phyloP scores from a whole-genome alignment of 1,140 invertebrate genomes.

The Ceratosolen solmsi region DNA sequence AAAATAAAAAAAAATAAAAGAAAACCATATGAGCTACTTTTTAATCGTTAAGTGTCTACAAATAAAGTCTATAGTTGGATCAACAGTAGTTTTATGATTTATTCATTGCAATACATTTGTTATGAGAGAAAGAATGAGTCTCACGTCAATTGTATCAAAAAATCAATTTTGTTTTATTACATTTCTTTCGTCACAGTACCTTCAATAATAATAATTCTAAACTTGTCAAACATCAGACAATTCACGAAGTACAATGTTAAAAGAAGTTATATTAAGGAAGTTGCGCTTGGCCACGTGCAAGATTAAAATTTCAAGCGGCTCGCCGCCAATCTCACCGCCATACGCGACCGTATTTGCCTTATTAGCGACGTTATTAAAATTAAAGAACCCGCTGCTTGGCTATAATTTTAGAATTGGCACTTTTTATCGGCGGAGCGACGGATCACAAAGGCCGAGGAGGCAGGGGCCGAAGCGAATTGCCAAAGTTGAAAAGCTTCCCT shows the following conservation, averaged over 20 bases:
- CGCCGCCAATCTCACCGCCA: too few species aligned
- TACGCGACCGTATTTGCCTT: too few species aligned
- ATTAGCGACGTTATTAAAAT: too few species aligned
- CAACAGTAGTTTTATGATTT: not conserved
- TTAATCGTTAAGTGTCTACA: not conserved
- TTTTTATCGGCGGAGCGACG: too few species aligned
- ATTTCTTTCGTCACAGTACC: conserved; percentile 7
- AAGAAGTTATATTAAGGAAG: not conserved
- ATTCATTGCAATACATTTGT: conserved; percentile 5
- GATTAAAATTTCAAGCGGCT: too few species aligned
- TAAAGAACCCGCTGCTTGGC: too few species aligned
- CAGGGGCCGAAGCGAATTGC: too few species aligned
- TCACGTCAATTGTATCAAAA: not conserved
- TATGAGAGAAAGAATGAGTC: not conserved
- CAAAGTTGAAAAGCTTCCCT: too few species aligned
- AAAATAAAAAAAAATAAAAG: too few species aligned
- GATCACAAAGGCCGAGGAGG: too few species aligned
- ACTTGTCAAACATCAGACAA: not conserved
- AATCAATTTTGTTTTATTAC: conserved; percentile 15
- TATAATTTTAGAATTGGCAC: too few species aligned
- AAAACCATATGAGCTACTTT: not conserved
- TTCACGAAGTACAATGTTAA: conserved; percentile 2
- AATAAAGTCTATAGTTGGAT: not conserved
- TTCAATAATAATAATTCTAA: conserved; percentile 4
- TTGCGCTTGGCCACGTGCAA: too few species aligned